phyloP scores from a whole-genome alignment of 2,113 vertebrate species.

The Upupa epops region DNA sequence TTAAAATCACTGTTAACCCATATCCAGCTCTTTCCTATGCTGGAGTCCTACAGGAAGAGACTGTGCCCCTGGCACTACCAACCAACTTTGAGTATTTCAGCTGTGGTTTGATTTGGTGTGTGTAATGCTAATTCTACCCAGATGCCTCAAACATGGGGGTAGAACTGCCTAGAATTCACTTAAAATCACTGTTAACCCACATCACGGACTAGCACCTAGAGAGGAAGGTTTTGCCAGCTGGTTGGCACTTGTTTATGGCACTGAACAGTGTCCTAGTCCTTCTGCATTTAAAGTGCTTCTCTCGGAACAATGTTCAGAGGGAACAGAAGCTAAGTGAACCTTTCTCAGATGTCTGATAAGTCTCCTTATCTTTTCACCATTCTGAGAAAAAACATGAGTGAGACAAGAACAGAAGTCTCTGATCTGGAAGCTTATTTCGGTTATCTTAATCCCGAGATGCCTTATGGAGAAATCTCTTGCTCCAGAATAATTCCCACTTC shows the following conservation, averaged over 20 bases:
- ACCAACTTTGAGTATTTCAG: not conserved
- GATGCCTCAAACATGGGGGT: not conserved
- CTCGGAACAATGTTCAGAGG: not conserved
- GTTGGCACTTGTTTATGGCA: not conserved
- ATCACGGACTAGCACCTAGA: not conserved
- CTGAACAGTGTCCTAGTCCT: not conserved
- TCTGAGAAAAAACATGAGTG: not conserved
- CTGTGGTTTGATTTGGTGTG: not conserved
- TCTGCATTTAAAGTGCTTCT: not conserved
- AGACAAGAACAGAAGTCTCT: not conserved
- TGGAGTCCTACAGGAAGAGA: not conserved
- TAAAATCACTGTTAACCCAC: not conserved
- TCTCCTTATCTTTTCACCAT: not conserved
- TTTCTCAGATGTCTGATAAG: not conserved
- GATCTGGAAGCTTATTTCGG: not conserved
- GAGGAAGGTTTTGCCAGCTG: not conserved
- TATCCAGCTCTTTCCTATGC: not conserved
- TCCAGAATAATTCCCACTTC: not conserved
- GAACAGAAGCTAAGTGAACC: not conserved
- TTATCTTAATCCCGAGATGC: not conserved
- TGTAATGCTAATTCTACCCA: not conserved
- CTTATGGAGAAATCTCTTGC: not conserved
- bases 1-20: too few species aligned
- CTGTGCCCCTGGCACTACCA: not conserved
- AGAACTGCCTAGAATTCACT: not conserved